Percentiles rank a stretch among this genome's conserved stretches.
Conservation (phyloP, 1,140 invertebrate species). For the Thalassaphorura encarpata region DNA sequence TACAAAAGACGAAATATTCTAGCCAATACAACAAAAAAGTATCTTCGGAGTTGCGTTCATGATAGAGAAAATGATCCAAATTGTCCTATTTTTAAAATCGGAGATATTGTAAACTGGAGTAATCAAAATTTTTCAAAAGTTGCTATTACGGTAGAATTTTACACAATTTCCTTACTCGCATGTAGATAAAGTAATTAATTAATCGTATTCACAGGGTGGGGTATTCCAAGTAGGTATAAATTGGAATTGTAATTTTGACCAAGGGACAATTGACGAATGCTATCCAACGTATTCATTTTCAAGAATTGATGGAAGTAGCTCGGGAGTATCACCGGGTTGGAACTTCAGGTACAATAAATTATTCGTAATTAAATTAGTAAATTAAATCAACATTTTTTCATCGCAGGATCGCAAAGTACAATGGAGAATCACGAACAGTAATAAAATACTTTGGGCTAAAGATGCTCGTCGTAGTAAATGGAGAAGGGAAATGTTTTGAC, state of each 20-base stretch:
- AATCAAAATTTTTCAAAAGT: constrained; percentile 37
- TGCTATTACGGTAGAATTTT: constrained; percentile 35
- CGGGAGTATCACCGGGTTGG: constrained; percentile 36
- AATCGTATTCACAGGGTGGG: constrained; percentile 40
- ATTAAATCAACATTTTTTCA: background rate
- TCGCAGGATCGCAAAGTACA: constrained; percentile 13
- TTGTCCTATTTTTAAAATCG: constrained; percentile 45
- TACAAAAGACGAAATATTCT: constrained; percentile 40
- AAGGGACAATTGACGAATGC: constrained; percentile 37
- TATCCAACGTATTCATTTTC: constrained; percentile 43
- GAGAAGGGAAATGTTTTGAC: constrained; percentile 43
- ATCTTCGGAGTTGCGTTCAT: constrained; percentile 40
- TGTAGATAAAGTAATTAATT: too few species aligned
- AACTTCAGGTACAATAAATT: constrained; percentile 42
- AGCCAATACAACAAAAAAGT: constrained; percentile 34
- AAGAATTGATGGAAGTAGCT: constrained; percentile 37
- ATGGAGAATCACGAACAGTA: constrained; percentile 31
- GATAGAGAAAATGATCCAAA: constrained; percentile 35
- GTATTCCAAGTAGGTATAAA: constrained; percentile 43
- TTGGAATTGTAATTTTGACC: constrained; percentile 48
- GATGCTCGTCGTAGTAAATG: constrained; percentile 43
- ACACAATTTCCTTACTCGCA: too few species aligned
- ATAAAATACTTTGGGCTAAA: constrained; percentile 45
- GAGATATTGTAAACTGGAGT: constrained; percentile 38
- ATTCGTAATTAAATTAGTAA: background rate